Conservation (phyloP, 2,113 vertebrate genomes). For the Nannospalax galili region DNA sequence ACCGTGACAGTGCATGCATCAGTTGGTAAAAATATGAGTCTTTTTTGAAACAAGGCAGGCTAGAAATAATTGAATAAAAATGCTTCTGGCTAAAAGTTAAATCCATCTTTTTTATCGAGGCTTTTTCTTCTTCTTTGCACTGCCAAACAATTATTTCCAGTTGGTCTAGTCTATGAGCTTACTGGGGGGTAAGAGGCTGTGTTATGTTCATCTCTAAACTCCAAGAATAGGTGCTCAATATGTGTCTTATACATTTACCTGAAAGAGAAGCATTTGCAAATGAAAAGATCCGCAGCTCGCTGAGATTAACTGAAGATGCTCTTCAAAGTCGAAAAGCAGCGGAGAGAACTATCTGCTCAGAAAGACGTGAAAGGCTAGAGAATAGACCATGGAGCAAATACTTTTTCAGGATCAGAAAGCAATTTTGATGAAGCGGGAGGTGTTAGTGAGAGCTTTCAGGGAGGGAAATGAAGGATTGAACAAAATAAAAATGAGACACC, state of each 20-base stretch:
- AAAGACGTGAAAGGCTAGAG: conserved; percentile 41
- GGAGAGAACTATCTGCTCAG: conserved; percentile 30
- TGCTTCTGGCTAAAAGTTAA: conserved; percentile 18
- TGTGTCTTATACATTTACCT: neutral
- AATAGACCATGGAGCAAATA: conserved; percentile 40
- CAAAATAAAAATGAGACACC: conserved; percentile 72
- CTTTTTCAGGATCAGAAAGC: conserved; percentile 71
- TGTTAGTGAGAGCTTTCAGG: conserved; percentile 50
- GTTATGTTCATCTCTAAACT: neutral
- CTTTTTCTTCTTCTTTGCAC: neutral
- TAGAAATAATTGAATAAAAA: conserved; percentile 41
- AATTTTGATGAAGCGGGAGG: conserved; percentile 70
- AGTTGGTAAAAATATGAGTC: neutral
- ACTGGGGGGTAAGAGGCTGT: neutral
- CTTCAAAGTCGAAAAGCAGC: conserved; percentile 42
- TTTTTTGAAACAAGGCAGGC: conserved; percentile 42
- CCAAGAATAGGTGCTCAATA: neutral
- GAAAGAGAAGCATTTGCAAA: conserved; percentile 38
- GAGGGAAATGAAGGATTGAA: conserved; percentile 67
- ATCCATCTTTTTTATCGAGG: neutral
- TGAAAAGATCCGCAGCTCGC: conserved; percentile 26
- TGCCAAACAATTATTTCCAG: neutral
- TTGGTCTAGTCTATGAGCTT: neutral
- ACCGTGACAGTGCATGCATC: neutral
- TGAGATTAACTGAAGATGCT: conserved; percentile 44